Base-by-base conservation (phyloP, 2,888 invertebrate species). In the Eustalomyia histrio region DNA sequence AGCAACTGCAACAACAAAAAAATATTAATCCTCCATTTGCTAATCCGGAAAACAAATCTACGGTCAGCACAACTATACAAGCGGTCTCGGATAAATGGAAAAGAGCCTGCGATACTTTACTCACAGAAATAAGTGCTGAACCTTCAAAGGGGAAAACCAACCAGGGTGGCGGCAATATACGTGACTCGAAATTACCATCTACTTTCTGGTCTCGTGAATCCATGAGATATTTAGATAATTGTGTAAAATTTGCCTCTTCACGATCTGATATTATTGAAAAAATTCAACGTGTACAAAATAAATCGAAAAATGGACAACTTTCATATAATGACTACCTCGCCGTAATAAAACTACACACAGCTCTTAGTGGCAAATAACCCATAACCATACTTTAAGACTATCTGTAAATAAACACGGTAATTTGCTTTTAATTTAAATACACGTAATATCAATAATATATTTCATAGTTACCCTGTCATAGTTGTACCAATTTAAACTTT, bases 201-300 rank as follows among this genome's bases (percentile, higher is more conserved):
- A 79, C 86, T 53, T 90, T 89, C 76, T 90, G 90, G 90, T 90
- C 90, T 0, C 86, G 89, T 2, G 90, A 90, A 83, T 87, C 89
- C 5, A 80, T 89, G n/a, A 86, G 86, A 57, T 88, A 87, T 78
- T 85, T 90, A 14, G 87, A 87, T 14, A 84, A 87, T 29, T 86
- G 89, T 50, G 83, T 87, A 18, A 76, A 82, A 16, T 73, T 85
- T 21, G 67, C 69, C 0, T 83, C 76, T 17, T 64, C 81, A 2
- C 85, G 85, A 72, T 10, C 80, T 3, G 75, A 85, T 12, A 76
- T 87, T 0, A 14, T 84, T 17, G 85, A 86, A 57, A 88, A 88
- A 43, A 72, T 90, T 50, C 79, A 84, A 10, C 86, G 87, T 16
- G 88, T 90, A 3, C 84, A 87, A 61, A 76, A 83, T 6, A 89